phyloP scores from a whole-genome alignment of 1,140 invertebrate species.

The Philaenus spumarius region DNA sequence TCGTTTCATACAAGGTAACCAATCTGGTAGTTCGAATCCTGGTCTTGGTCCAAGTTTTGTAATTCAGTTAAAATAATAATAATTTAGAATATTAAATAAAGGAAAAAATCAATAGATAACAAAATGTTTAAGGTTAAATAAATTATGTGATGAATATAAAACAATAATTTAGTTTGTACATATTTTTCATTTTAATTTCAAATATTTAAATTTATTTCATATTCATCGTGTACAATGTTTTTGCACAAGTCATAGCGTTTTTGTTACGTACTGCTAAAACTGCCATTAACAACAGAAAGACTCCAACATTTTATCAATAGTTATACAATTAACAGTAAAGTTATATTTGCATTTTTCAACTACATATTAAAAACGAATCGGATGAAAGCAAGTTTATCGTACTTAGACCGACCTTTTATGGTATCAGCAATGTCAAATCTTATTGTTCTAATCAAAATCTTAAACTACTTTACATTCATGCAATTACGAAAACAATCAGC shows the following conservation, averaged over 20 bases:
- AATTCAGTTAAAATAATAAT: too few relatives aligned
- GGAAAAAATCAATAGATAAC: too few relatives aligned
- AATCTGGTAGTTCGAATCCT: too few relatives aligned
- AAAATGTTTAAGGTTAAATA: too few relatives aligned
- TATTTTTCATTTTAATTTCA: too few relatives aligned
- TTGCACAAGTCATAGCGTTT: constrained; percentile 33
- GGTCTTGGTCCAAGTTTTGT: too few relatives aligned
- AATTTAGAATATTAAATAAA: too few relatives aligned
- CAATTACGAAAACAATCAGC: constrained; percentile 14
- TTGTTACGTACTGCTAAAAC: constrained; percentile 40
- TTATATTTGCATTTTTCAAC: constrained; percentile 31
- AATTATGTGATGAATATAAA: too few relatives aligned
- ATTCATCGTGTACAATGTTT: constrained; percentile 33
- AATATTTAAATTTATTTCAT: too few relatives aligned
- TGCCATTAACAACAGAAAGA: constrained; percentile 36
- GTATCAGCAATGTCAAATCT: constrained; percentile 33
- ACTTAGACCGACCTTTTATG: constrained; percentile 29
- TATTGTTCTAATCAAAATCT: constrained; percentile 27
- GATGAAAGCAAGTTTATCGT: constrained; percentile 35
- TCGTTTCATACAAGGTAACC: too few relatives aligned
- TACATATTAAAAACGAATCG: constrained; percentile 33
- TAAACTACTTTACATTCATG: constrained; percentile 32
- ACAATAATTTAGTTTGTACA: too few relatives aligned
- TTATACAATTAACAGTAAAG: constrained; percentile 22
- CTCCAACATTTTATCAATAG: constrained; percentile 37